A percentile compares a stretch with the other conserved stretches of the same genome.
Evolutionary conservation across 2,888 invertebrate species (phyloP).

Genomic region (Acrocyrtus sp.): DNA sequence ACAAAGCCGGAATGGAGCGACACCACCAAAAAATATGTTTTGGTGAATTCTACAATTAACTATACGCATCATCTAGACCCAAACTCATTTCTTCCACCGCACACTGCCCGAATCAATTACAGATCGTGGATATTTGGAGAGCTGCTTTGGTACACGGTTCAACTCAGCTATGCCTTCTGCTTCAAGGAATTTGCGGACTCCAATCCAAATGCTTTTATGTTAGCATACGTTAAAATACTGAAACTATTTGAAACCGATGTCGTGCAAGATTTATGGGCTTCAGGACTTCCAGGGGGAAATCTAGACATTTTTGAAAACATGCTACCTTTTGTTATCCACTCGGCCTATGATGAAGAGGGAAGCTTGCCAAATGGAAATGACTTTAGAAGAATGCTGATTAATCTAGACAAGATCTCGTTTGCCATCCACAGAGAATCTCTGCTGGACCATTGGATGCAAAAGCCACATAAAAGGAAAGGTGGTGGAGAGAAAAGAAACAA

Average conservation of each 20-base stretch:
- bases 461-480: background rate
- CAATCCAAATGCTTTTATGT: constrained; percentile 14
- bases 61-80: background rate
- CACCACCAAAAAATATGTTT: background rate
- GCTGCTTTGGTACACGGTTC: constrained; percentile 17
- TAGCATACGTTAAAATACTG: background rate
- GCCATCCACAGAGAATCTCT: background rate
- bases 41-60: background rate
- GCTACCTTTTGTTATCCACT: constrained; percentile 5
- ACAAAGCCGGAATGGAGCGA: constrained; percentile 3
- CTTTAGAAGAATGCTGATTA: background rate
- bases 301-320: constrained; percentile 5
- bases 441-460: constrained; percentile 5
- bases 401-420: constrained; percentile 5
- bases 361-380: background rate
- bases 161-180: constrained; percentile 11
- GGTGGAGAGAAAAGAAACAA: background rate
- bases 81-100: constrained; percentile 2
- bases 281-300: constrained; percentile 3
- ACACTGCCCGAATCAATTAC: background rate
- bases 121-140: constrained; percentile 8
- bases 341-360: background rate
- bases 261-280: background rate
- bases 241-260: background rate
- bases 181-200: background rate